Conservation (phyloP, 2,113 vertebrate species). For the Hippoglossus stenolepis region DNA sequence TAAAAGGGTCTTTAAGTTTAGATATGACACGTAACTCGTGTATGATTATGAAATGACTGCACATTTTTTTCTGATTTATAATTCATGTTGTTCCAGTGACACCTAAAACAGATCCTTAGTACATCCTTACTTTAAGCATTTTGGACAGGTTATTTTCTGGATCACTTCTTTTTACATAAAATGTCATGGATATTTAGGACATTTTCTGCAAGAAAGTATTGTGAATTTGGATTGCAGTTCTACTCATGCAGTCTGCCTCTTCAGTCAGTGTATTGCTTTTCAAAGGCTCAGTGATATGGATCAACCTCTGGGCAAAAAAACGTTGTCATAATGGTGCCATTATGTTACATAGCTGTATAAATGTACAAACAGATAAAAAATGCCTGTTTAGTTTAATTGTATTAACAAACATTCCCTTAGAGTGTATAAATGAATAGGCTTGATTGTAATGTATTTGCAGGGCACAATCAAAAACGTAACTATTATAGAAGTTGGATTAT, state of each 20-base stretch:
- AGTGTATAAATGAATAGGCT: slow-evolving; percentile 55
- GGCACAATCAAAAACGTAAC: slow-evolving; percentile 32
- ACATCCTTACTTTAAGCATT: slow-evolving; percentile 6
- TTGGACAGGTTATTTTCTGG: background rate
- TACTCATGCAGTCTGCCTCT: slow-evolving; percentile 16
- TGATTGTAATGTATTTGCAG: slow-evolving; percentile 41
- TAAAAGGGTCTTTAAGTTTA: background rate
- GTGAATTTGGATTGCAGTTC: slow-evolving; percentile 1
- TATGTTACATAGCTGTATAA: slow-evolving; percentile 70
- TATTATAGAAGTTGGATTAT: slow-evolving; percentile 40
- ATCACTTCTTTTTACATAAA: slow-evolving; percentile 6
- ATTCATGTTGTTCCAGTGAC: slow-evolving; percentile 3
- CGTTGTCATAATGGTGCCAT: slow-evolving; percentile 39
- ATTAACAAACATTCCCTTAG: slow-evolving; percentile 64
- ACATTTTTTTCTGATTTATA: slow-evolving; percentile 1
- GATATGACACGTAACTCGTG: background rate
- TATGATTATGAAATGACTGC: background rate
- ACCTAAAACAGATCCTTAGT: slow-evolving; percentile 22
- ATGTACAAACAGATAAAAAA: slow-evolving; percentile 76
- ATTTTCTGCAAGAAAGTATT: slow-evolving; percentile 19
- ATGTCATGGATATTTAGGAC: background rate
- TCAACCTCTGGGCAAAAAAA: slow-evolving; percentile 41
- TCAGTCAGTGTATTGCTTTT: slow-evolving; percentile 58
- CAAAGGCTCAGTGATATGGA: slow-evolving; percentile 26
- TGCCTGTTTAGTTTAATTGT: slow-evolving; percentile 18